A percentile compares a stretch with the other conserved stretches of the same genome.
Conservation (phyloP, 2,888 invertebrate genomes). For the Cyclophora albipunctata region DNA sequence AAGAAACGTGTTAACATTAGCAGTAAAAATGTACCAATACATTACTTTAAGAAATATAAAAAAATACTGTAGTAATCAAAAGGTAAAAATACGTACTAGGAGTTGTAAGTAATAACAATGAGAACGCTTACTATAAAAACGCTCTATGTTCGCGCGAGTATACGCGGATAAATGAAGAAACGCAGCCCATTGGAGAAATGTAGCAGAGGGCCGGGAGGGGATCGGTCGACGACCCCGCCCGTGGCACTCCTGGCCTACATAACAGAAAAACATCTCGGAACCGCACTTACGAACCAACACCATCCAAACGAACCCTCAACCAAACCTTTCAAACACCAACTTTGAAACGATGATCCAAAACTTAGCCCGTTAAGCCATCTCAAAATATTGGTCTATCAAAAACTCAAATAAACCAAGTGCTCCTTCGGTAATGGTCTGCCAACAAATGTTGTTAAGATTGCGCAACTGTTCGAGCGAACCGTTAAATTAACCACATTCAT, state of each 20-base stretch:
- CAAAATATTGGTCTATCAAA: constrained; percentile 5
- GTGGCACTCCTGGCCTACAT: constrained; percentile 70
- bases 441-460: constrained; percentile 41
- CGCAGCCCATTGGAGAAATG: constrained; percentile 55
- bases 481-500: constrained; percentile 60
- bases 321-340: too few relatives aligned
- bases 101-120: too few relatives aligned
- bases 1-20: neutral
- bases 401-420: constrained; percentile 16
- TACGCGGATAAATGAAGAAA: constrained; percentile 38
- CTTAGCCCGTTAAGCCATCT: neutral
- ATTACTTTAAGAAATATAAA: neutral
- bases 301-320: too few relatives aligned
- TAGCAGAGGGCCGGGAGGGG: constrained; percentile 47
- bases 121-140: too few relatives aligned
- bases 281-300: neutral
- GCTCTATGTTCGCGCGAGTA: neutral
- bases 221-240: constrained; percentile 59
- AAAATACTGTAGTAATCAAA: neutral
- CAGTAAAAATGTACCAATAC: neutral
- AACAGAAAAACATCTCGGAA: constrained; percentile 9
- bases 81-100: neutral
- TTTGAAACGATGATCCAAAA: too few relatives aligned
- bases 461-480: constrained; percentile 45
- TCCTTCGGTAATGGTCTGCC: constrained; percentile 26